Evolutionary conservation across 2,113 vertebrate genomes (phyloP), one percentile per base, ranked within the genome.

Genomic region (Brachyistius frenatus): DNA sequence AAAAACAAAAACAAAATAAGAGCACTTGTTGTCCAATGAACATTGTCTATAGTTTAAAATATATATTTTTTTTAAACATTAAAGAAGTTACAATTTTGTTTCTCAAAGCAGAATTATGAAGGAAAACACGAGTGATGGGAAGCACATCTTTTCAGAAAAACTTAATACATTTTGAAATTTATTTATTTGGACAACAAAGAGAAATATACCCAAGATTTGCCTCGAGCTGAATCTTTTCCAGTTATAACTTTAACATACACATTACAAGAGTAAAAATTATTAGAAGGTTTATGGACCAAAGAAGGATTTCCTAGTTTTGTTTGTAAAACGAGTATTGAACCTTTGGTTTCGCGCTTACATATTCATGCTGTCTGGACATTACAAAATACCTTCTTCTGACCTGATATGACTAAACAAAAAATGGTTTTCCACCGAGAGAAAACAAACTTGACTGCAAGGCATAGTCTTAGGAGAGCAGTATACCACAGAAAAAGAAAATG

Each of bases 321-420:
- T 81, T 74, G 75, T 68, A 86, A 83, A 76, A 84, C 31, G 74
- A 85, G 68, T 78, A 75, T 88, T 23, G 85, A 89, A 91, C 82
- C 90, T 94, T 93, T 93, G 94, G 92, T 93, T 85, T 92, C 81
- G 83, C 90, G 82, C 88, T 86, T 89, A 81, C 61, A 90, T 85
- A 81, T 86, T 74, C 68, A 69, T 78, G 80, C 73, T 81, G 73
- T 89, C 68, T 80, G 56, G 73, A 81, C 72, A 79, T 86, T 82
- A 79, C 69, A 75, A 72, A 83, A 81, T 36, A 76, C 11, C 79
- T 81, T 0, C 80, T 15, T 73, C 60, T 75, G 72, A 83, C 54
- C 66, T 86, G 72, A 85, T 80, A 67, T 60, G 36, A 77, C 49
- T 75, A 52, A 83, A 77, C 5, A 73, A 69, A 4, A 60, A 56